phyloP scores from a whole-genome alignment of 2,113 vertebrate species.

The Hippolais icterina region DNA sequence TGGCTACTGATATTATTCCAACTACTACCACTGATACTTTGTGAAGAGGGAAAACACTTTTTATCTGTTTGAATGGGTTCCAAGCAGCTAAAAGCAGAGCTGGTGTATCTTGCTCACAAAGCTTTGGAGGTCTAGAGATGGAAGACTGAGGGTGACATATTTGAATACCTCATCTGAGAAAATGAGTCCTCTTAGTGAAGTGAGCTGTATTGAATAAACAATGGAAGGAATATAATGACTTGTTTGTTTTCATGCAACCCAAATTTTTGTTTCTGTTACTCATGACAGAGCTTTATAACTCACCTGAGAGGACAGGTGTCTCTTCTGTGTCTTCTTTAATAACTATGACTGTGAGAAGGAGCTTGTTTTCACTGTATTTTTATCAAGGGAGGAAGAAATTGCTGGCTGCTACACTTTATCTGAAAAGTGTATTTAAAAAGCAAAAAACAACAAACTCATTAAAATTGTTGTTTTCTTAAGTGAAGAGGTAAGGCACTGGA shows the following conservation, averaged over 20 bases:
- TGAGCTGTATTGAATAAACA: not conserved
- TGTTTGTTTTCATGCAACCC: not conserved
- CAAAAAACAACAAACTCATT: slow-evolving; percentile 41
- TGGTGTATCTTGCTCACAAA: not conserved
- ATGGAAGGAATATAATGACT: not conserved
- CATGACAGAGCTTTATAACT: not conserved
- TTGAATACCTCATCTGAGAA: not conserved
- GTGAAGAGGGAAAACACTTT: not conserved
- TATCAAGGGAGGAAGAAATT: slow-evolving; percentile 16
- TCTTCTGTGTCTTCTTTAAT: not conserved
- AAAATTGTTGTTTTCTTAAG: slow-evolving; percentile 51
- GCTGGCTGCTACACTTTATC: not conserved
- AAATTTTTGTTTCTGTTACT: not conserved
- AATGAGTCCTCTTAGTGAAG: not conserved
- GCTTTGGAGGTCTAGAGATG: not conserved
- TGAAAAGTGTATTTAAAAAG: slow-evolving; percentile 33
- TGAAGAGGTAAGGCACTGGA: slow-evolving; percentile 38
- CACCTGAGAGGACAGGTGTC: not conserved
- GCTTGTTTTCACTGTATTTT: not conserved
- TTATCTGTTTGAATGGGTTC: not conserved
- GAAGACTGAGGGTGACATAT: not conserved
- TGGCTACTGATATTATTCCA: not conserved
- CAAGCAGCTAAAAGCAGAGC: not conserved
- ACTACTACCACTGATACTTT: not conserved
- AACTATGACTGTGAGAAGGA: not conserved